phyloP scores from a whole-genome alignment of 2,797 vertebrate species.

The Gymnopithys bicolor region DNA sequence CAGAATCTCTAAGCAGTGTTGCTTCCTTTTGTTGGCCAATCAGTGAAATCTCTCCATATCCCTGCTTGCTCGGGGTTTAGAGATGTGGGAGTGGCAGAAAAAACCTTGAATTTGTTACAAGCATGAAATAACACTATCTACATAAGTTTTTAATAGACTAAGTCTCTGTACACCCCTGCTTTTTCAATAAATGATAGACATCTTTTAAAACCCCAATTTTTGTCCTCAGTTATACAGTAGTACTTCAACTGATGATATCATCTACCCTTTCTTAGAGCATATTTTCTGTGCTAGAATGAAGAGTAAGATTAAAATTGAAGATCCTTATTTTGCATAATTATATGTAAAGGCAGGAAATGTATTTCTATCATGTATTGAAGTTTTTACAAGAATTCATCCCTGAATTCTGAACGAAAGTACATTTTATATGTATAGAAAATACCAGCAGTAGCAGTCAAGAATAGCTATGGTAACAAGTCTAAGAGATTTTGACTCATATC shows the following conservation, averaged over 20 bases:
- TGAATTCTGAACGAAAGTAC: slow-evolving; percentile 38
- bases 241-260: background rate
- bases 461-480: slow-evolving; percentile 53
- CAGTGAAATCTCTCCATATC: slow-evolving; percentile 13
- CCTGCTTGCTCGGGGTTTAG: background rate
- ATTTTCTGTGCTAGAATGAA: slow-evolving; percentile 47
- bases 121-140: slow-evolving; percentile 12
- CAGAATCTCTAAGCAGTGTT: background rate
- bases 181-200: slow-evolving; percentile 58
- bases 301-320: slow-evolving; percentile 39
- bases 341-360: slow-evolving; percentile 50
- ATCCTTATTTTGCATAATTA: slow-evolving; percentile 62
- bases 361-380: slow-evolving; percentile 53
- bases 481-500: slow-evolving; percentile 60
- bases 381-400: slow-evolving; percentile 14
- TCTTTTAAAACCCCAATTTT: slow-evolving; percentile 52
- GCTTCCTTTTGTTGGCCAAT: background rate
- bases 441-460: slow-evolving; percentile 47
- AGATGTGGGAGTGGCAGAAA: slow-evolving; percentile 28
- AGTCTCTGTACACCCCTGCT: background rate
- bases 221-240: background rate
- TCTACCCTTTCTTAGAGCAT: slow-evolving; percentile 34
- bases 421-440: slow-evolving; percentile 64
- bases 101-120: slow-evolving; percentile 6
- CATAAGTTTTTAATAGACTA: slow-evolving; percentile 38